These are phyloP conservation scores for Scaptomyza parva DNA, from an alignment of 2,888 invertebrate species.

Conservation along the genomic window DNA sequence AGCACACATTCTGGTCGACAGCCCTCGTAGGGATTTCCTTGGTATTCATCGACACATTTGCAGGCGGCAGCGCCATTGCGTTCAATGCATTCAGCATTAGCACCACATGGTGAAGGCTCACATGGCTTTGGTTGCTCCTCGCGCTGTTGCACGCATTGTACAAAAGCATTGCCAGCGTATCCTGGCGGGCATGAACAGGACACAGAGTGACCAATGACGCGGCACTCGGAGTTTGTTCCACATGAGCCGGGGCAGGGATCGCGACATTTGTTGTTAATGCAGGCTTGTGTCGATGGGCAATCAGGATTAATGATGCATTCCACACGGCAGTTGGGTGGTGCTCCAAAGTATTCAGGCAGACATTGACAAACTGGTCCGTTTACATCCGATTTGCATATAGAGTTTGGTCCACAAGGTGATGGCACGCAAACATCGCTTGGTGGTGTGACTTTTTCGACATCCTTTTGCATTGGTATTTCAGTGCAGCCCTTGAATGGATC, in stretches of 20 bases:
- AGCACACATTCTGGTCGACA: conserved; percentile 95
- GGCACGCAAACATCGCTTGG: conserved; percentile 86
- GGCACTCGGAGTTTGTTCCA: conserved; percentile 93
- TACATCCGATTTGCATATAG: conserved; percentile 92
- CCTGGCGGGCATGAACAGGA: conserved; percentile 91
- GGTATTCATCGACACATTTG: conserved; percentile 91
- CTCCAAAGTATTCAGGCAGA: conserved; percentile 91
- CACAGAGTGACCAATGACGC: conserved; percentile 92
- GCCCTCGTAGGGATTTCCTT: conserved; percentile 94
- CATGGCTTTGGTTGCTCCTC: conserved; percentile 89
- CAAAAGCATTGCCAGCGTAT: conserved; percentile 93
- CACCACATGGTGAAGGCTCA: conserved; percentile 94
- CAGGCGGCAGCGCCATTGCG: conserved; percentile 92
- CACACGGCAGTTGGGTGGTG: conserved; percentile 92
- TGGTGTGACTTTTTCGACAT: conserved; percentile 28
- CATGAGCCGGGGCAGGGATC: conserved; percentile 92
- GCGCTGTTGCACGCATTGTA: conserved; percentile 89
- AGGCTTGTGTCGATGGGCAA: conserved; percentile 91
- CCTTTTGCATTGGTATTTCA: conserved; percentile 81
- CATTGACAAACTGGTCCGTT: conserved; percentile 93
- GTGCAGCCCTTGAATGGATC: conserved; percentile 92
- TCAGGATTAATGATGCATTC: conserved; percentile 94
- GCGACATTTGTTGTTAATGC: conserved; percentile 92
- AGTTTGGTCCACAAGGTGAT: conserved; percentile 92
- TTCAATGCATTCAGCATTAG: conserved; percentile 92